These are phyloP conservation scores for Cynoglossus semilaevis DNA, from an alignment of 2,113 vertebrate species.

Conservation along the genomic window DNA sequence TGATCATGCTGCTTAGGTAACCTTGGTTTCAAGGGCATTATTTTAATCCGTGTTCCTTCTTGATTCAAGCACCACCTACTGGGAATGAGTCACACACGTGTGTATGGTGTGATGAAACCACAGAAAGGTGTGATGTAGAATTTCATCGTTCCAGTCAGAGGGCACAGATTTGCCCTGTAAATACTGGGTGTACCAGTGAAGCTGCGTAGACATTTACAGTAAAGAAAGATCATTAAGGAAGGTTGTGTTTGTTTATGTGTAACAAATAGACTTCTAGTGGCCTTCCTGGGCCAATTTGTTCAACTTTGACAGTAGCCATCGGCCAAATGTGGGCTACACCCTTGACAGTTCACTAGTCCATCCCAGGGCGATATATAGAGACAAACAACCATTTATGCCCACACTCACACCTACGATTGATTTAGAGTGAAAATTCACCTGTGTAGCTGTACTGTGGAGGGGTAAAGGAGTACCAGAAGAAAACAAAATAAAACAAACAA, in stretches of 20 bases:
- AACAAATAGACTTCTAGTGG: neutral
- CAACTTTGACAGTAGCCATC: neutral
- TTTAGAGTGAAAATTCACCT: too few relatives aligned
- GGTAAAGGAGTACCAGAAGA: too few relatives aligned
- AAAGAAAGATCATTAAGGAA: neutral
- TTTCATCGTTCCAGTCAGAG: too few relatives aligned
- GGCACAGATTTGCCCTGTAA: too few relatives aligned
- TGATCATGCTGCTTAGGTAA: slow-evolving; percentile 44
- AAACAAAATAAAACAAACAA: too few relatives aligned
- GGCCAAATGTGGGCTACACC: too few relatives aligned
- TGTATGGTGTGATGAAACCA: neutral
- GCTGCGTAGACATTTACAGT: neutral
- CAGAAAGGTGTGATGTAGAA: neutral
- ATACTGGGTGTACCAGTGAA: neutral
- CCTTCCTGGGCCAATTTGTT: neutral
- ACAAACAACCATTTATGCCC: too few relatives aligned
- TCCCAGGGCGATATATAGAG: too few relatives aligned
- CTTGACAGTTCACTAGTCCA: slow-evolving; percentile 1
- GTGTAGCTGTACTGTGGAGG: too few relatives aligned
- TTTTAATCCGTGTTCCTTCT: slow-evolving; percentile 25
- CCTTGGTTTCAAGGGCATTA: slow-evolving; percentile 50
- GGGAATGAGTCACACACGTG: slow-evolving; percentile 14
- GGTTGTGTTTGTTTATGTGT: neutral
- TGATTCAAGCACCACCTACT: slow-evolving; percentile 16
- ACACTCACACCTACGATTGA: too few relatives aligned